phyloP scores from a whole-genome alignment of 1,140 invertebrate species.

The Chionoecetes opilio region DNA sequence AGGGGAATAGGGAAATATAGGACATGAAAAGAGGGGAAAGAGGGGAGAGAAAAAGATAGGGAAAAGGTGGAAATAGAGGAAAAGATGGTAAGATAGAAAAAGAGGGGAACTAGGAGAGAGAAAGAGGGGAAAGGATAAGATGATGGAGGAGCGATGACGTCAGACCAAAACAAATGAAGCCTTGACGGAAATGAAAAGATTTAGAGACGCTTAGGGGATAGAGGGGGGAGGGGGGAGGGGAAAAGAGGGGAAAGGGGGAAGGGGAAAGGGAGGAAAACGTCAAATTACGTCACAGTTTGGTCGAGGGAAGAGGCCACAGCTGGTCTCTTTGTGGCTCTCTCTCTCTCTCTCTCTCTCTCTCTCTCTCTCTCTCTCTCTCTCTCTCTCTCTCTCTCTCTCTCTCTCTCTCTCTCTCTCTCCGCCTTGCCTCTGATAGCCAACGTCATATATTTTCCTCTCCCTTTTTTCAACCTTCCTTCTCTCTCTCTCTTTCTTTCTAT shows the following conservation, averaged over 20 bases:
- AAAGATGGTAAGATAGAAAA: neutral
- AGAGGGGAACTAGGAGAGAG: neutral
- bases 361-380: constrained; percentile 47
- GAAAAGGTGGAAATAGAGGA: neutral
- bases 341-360: constrained; percentile 53
- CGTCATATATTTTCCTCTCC: neutral
- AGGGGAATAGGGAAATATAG: neutral
- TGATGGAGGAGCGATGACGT: neutral
- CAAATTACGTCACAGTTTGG: constrained; percentile 21
- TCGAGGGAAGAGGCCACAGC: neutral
- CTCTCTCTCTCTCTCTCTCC: neutral
- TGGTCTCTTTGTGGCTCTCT: constrained; percentile 4
- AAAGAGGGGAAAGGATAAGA: neutral
- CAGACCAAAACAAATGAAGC: neutral
- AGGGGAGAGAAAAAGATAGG: neutral
- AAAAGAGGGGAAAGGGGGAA: neutral
- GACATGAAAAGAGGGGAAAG: neutral
- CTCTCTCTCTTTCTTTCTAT: neutral
- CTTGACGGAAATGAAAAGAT: constrained; percentile 19
- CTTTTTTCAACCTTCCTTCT: neutral
- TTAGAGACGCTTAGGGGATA: neutral
- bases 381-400: constrained; percentile 39
- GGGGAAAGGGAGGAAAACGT: neutral
- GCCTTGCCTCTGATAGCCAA: neutral
- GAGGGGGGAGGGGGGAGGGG: neutral